phyloP scores from a whole-genome alignment of 2,888 invertebrate genomes.

The Ganaspis brasiliensis region DNA sequence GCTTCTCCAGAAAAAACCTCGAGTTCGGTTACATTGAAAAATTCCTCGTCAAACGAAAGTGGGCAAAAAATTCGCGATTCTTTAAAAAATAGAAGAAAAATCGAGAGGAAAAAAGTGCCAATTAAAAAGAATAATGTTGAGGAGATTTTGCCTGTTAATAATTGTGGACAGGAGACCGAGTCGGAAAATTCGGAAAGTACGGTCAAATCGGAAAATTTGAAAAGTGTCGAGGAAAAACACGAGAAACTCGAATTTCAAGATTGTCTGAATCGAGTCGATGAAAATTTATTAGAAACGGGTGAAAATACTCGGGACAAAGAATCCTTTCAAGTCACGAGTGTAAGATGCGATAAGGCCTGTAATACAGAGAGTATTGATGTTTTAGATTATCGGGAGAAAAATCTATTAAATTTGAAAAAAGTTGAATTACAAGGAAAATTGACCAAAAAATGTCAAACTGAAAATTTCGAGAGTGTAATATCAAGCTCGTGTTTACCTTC shows the following conservation, averaged over 20 bases:
- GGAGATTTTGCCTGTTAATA: too few relatives aligned
- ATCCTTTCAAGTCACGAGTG: neutral
- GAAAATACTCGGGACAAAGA: too few relatives aligned
- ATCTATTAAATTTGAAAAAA: neutral
- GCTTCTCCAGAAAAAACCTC: neutral
- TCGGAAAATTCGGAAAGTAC: neutral
- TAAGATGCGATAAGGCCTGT: neutral
- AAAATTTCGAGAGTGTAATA: neutral
- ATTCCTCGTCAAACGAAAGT: too few relatives aligned
- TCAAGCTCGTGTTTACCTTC: neutral
- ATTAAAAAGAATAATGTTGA: neutral
- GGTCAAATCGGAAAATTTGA: neutral
- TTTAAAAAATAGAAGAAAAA: neutral
- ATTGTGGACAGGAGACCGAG: neutral
- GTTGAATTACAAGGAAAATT: neutral
- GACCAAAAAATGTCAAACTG: neutral
- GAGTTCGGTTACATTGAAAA: neutral
- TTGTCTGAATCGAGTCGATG: neutral
- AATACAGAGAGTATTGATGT: constrained; percentile 2
- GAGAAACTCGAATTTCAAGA: neutral
- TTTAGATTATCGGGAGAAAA: neutral
- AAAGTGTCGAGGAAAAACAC: too few relatives aligned
- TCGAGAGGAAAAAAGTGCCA: neutral
- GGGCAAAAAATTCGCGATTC: too few relatives aligned
- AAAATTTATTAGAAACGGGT: neutral